These are phyloP conservation scores for Garra rufa DNA, from an alignment of 2,113 vertebrate genomes.

Conservation along the genomic window DNA sequence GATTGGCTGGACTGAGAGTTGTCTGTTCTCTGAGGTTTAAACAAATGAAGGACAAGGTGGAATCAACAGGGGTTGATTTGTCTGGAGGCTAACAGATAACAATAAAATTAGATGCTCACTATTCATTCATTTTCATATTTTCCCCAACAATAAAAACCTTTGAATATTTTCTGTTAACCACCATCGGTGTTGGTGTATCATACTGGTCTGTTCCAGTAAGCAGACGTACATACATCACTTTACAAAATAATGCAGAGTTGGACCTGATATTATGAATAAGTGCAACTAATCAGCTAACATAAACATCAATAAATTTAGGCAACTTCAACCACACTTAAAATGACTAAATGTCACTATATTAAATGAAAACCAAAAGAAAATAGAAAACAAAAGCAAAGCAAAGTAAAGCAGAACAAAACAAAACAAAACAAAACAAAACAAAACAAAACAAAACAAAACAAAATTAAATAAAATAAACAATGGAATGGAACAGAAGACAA, in stretches of 20 bases:
- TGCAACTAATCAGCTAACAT: neutral
- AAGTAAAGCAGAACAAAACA: no score
- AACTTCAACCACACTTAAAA: neutral
- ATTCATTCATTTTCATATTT: neutral
- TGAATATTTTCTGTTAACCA: neutral
- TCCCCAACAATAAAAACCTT: neutral
- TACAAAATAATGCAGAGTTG: neutral
- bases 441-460: no score
- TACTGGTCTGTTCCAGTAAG: neutral
- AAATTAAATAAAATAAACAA: neutral
- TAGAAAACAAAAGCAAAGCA: neutral
- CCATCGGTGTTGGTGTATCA: no score
- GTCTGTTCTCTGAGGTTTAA: conserved; percentile 87
- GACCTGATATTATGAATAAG: neutral
- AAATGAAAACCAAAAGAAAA: neutral
- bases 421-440: no score
- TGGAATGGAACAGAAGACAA: no score
- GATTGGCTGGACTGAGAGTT: conserved; percentile 85
- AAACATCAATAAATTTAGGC: neutral
- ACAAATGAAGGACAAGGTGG: conserved; percentile 44
- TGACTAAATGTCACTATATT: neutral
- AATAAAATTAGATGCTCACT: neutral
- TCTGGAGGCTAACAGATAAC: neutral
- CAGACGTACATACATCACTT: neutral
- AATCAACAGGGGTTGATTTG: neutral